Conservation (phyloP, 2,797 vertebrate species). For the Tachyglossus aculeatus region DNA sequence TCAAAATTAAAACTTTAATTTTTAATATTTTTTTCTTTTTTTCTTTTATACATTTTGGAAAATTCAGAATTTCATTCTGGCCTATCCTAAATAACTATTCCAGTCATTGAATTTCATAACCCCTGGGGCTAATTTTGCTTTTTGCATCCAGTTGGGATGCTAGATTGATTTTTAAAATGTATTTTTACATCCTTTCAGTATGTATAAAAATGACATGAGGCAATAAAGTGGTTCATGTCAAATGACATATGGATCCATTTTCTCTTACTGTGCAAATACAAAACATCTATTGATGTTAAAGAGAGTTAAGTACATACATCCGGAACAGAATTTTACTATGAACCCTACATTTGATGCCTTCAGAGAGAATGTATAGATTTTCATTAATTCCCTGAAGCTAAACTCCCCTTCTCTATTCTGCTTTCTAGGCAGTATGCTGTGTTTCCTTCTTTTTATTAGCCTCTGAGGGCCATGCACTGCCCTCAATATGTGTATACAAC, state of each 20-base stretch:
- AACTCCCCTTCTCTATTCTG: background rate
- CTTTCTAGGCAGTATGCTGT: background rate
- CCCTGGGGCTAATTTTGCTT: background rate
- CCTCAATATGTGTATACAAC: background rate
- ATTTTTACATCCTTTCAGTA: constrained; percentile 46
- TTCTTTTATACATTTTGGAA: background rate
- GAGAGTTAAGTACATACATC: background rate
- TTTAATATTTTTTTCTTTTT: background rate
- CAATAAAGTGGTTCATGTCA: constrained; percentile 29
- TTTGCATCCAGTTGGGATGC: constrained; percentile 9
- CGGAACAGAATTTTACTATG: background rate
- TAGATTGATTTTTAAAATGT: constrained; percentile 17
- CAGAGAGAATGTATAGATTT: background rate
- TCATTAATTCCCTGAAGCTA: background rate
- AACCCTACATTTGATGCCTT: background rate
- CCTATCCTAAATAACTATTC: constrained; percentile 20
- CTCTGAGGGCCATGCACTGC: background rate
- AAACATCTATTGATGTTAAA: background rate
- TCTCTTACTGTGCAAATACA: background rate
- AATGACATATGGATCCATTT: constrained; percentile 27
- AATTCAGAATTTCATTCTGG: background rate
- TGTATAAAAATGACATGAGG: constrained; percentile 14
- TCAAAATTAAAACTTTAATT: constrained; percentile 31
- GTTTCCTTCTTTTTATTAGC: background rate
- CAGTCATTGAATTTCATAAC: background rate